These are phyloP conservation scores for Dilophus febrilis DNA, from an alignment of 2,888 invertebrate genomes.

Conservation along the genomic window DNA sequence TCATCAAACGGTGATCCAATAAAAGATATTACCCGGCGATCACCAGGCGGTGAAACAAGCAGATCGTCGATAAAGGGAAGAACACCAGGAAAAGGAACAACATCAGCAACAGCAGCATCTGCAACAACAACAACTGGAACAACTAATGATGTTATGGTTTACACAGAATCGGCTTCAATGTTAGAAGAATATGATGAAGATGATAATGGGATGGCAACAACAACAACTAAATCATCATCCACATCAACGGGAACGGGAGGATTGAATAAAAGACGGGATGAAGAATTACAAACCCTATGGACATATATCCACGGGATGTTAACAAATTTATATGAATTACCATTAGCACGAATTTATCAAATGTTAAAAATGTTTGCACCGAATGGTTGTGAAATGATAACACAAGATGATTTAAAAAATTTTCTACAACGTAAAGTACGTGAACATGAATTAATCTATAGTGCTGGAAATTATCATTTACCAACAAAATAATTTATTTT, in stretches of 20 bases:
- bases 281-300: conserved; percentile 73
- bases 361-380: conserved; percentile 96
- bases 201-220: conserved; percentile 88
- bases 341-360: conserved; percentile 83
- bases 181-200: conserved; percentile 59
- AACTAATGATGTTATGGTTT: too few relatives aligned
- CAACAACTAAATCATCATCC: too few relatives aligned
- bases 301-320: conserved; percentile 95
- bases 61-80: too few relatives aligned
- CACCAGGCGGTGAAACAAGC: too few relatives aligned
- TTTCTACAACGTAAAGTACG: conserved; percentile 87
- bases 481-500: conserved; percentile 36
- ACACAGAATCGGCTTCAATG: too few relatives aligned
- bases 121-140: too few relatives aligned
- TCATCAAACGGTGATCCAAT: too few relatives aligned
- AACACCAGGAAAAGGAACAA: too few relatives aligned
- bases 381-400: conserved; percentile 78
- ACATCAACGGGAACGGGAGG: too few relatives aligned
- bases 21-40: too few relatives aligned
- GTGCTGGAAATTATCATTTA: conserved; percentile 75
- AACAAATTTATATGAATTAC: conserved; percentile 81
- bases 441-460: conserved; percentile 70
- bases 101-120: too few relatives aligned
- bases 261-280: conserved; percentile 87
- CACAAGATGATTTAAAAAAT: conserved; percentile 67